Evolutionary conservation across 1,140 invertebrate genomes (phyloP).

Genomic region (Teleogryllus occipitalis): DNA sequence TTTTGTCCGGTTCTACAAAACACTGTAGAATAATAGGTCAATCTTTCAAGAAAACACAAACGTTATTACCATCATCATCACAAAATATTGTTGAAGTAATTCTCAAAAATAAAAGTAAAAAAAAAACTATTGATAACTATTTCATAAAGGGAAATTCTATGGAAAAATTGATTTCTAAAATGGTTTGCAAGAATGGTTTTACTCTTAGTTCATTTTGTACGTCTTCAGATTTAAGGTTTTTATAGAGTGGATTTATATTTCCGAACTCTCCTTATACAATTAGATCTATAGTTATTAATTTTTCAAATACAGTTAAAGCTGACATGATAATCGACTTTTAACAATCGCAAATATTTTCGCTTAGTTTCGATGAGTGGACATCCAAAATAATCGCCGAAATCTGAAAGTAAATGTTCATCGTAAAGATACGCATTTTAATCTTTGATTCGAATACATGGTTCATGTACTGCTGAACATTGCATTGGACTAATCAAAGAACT

Average conservation of each 20-base stretch:
- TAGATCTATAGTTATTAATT: background rate
- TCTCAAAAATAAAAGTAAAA: no score
- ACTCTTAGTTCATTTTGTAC: background rate
- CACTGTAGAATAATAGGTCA: no score
- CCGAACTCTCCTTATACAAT: background rate
- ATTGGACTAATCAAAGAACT: background rate
- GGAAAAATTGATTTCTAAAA: background rate
- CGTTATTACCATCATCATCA: no score
- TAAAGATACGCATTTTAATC: slow-evolving; percentile 25
- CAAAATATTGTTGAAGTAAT: no score
- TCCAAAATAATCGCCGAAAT: background rate
- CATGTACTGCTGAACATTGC: slow-evolving; percentile 26
- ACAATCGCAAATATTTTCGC: background rate
- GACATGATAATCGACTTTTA: slow-evolving; percentile 2
- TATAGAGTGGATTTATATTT: background rate
- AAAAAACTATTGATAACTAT: background rate
- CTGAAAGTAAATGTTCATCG: slow-evolving; percentile 28
- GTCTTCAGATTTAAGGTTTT: background rate
- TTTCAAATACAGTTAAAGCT: background rate
- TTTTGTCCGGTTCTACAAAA: no score
- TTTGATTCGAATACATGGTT: slow-evolving; percentile 27
- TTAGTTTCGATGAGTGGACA: background rate
- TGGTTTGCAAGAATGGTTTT: background rate
- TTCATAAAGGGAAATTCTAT: background rate
- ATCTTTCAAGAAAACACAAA: no score